These are phyloP conservation scores for Drosophila ohnishii DNA, from an alignment of 1,140 invertebrate genomes.

Conservation along the genomic window DNA sequence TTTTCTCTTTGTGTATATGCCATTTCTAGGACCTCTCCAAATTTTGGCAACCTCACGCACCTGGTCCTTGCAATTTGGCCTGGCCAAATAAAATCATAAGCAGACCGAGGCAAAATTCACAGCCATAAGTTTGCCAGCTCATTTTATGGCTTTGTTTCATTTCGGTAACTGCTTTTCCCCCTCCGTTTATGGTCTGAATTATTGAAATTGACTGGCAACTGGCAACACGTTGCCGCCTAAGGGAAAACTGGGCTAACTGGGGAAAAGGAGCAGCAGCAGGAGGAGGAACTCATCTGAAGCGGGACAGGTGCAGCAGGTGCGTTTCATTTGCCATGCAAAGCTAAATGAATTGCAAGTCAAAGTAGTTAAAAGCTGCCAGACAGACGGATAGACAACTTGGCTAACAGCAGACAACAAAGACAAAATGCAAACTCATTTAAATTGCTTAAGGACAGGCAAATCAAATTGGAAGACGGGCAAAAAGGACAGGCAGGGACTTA, in stretches of 20 bases:
- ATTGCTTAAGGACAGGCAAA: constrained; percentile 68
- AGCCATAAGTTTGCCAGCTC: constrained; percentile 50
- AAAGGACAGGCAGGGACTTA: constrained; percentile 41
- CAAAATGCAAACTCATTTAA: constrained; percentile 72
- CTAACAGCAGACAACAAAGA: constrained; percentile 46
- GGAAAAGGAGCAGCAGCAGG: background rate
- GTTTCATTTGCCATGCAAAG: constrained; percentile 64
- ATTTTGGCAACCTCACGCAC: constrained; percentile 3
- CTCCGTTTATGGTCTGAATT: constrained; percentile 43
- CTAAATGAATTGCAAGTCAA: constrained; percentile 78
- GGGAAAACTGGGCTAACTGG: constrained; percentile 9
- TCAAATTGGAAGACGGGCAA: constrained; percentile 59
- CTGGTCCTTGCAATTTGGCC: constrained; percentile 10
- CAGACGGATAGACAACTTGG: constrained; percentile 21
- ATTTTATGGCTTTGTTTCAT: constrained; percentile 61
- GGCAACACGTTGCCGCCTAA: constrained; percentile 25
- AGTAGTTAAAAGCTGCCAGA: constrained; percentile 60
- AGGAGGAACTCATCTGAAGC: constrained; percentile 2
- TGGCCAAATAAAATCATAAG: constrained; percentile 31
- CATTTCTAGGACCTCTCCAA: background rate
- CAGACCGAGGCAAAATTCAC: constrained; percentile 21
- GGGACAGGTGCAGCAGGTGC: constrained; percentile 51
- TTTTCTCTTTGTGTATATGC: background rate
- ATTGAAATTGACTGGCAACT: constrained; percentile 54
- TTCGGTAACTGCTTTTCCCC: constrained; percentile 1